Conservation (phyloP, 2,888 invertebrate genomes). For the Tenthredo amoena region DNA sequence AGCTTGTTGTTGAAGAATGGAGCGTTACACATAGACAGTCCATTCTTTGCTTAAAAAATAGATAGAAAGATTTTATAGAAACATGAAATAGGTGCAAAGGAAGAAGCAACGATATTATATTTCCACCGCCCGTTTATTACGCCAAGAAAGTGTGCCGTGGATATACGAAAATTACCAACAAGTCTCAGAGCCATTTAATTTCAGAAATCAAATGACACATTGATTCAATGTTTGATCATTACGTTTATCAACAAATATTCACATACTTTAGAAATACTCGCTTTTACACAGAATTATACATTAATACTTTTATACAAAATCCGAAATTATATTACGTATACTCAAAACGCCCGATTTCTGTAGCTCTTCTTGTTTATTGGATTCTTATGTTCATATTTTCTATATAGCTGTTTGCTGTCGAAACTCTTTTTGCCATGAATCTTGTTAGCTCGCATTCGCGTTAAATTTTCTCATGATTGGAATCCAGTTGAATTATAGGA, state of each 20-base stretch:
- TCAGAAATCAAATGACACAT: not conserved
- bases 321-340: not conserved
- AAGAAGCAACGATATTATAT: slow-evolving; percentile 27
- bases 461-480: not conserved
- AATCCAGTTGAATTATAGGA: not conserved
- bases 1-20: slow-evolving; percentile 51
- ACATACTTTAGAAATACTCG: not conserved
- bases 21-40: slow-evolving; percentile 37
- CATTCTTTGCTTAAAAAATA: slow-evolving; percentile 36
- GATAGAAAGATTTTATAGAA: slow-evolving; percentile 40
- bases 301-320: not conserved
- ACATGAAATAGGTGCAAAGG: slow-evolving; percentile 15
- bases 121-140: slow-evolving; percentile 37
- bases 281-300: not conserved
- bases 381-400: not conserved
- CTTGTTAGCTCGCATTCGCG: not conserved
- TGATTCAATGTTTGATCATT: not conserved
- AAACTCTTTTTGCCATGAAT: not conserved
- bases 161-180: not conserved
- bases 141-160: not conserved
- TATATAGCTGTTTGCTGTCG: not conserved
- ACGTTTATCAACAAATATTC: not conserved
- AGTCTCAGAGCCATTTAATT: not conserved
- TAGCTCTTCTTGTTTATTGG: not conserved
- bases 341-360: not conserved